A percentile compares a stretch with the other conserved stretches of the same genome.
Evolutionary conservation across 2,888 invertebrate species (phyloP).

Genomic region (Napeogenes sylphis): DNA sequence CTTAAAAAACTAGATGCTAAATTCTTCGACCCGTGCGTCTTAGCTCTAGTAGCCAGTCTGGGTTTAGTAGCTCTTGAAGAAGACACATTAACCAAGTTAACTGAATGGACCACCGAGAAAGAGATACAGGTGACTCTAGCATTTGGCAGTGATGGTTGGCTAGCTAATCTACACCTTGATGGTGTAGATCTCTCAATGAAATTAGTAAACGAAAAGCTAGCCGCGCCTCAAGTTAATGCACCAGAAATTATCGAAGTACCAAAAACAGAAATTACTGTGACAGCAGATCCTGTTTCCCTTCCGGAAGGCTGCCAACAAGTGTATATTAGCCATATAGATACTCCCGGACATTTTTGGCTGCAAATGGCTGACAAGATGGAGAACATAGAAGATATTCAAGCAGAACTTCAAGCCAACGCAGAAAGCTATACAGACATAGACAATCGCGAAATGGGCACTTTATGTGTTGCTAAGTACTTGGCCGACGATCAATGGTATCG

Average conservation of each 20-base stretch:
- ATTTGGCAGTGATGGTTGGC: constrained; percentile 76
- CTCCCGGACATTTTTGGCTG: constrained; percentile 86
- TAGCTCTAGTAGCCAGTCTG: constrained; percentile 60
- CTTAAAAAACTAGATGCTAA: constrained; percentile 69
- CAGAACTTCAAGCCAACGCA: constrained; percentile 79
- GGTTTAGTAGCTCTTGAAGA: constrained; percentile 63
- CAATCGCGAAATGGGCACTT: constrained; percentile 77
- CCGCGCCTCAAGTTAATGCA: constrained; percentile 49
- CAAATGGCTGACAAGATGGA: constrained; percentile 79
- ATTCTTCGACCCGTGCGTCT: constrained; percentile 63
- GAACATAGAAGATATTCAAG: constrained; percentile 79
- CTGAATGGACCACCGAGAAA: constrained; percentile 68
- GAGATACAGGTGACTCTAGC: constrained; percentile 75
- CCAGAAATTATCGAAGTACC: constrained; percentile 43
- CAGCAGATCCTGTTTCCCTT: constrained; percentile 50
- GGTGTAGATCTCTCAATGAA: constrained; percentile 73
- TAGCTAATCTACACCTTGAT: constrained; percentile 70
- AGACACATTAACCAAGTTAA: constrained; percentile 51
- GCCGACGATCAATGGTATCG: constrained; percentile 95
- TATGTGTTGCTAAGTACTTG: constrained; percentile 88
- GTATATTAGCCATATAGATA: constrained; percentile 83
- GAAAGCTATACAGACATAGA: constrained; percentile 72
- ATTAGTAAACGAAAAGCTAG: constrained; percentile 62
- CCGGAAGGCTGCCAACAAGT: constrained; percentile 69
- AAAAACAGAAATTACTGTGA: constrained; percentile 38